Base-by-base conservation (phyloP, 2,797 vertebrate genomes). In the Sciaenops ocellatus region DNA sequence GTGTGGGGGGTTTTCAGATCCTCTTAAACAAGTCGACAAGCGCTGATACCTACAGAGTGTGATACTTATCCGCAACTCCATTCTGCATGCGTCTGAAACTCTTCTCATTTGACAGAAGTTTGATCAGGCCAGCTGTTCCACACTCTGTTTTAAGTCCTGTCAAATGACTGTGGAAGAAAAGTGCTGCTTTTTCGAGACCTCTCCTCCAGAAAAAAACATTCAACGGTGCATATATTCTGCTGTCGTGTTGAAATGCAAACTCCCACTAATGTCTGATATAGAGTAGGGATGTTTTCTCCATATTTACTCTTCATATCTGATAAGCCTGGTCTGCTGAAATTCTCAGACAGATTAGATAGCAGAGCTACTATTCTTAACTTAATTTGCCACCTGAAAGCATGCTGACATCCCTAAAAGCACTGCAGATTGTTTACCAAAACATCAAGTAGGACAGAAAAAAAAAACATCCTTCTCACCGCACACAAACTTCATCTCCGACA, bases 371-470 rank as follows among this genome's bases (percentile, higher is more conserved):
- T 60, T 76, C 44, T 44, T 60, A 78, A 70, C 64, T 73, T 46
- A 52, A 87, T 79, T 74, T 81, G 42, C 66, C 20, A 55, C 66
- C 61, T 74, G 71, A 78, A 81, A 77, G 76, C 57, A 57, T 13
- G n/a, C 57, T 34, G 76, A 70, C 44, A 68, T 56, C 24, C 22
- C 34, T 59, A 63, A 83, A 74, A 69, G 52, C 55, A 38, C 11
- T 26, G 28, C 46, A 60, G 22, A 73, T 38, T 38, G 56, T 66
- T 26, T 44, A 64, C 48, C 47, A 38, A 79, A 64, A 73, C 42
- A 70, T 48, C 34, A 80, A 75, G 26, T 34, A 7, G 64, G 54
- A 57, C 16, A 5, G 22, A 30, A 30, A 30, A 30, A 30, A 71
- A 63, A 61, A 48, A 69, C 18, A 17, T 61, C 57, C 26, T 62